phyloP scores from a whole-genome alignment of 2,797 vertebrate genomes.

The Adrianichthys oophorus region DNA sequence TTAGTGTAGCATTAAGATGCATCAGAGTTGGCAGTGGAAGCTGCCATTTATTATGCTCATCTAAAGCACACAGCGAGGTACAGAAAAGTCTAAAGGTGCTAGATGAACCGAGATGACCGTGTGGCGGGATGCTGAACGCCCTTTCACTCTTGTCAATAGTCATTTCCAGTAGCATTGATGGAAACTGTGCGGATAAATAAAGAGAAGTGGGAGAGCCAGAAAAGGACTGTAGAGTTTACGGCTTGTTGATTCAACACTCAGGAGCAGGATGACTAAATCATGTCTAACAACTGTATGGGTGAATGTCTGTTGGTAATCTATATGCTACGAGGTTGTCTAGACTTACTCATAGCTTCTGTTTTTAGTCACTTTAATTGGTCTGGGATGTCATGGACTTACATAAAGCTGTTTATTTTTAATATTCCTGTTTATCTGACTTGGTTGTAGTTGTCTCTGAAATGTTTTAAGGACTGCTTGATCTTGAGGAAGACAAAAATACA shows the following conservation, averaged over 20 bases:
- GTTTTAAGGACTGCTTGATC: constrained; percentile 40
- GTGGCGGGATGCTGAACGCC: constrained; percentile 37
- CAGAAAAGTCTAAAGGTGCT: constrained; percentile 26
- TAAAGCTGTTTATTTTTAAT: constrained; percentile 63
- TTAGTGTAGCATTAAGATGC: constrained; percentile 58
- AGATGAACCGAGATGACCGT: constrained; percentile 34
- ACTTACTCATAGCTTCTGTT: constrained; percentile 71
- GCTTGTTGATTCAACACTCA: constrained; percentile 70
- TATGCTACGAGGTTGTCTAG: constrained; percentile 52
- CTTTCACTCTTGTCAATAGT: constrained; percentile 58
- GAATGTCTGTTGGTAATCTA: constrained; percentile 67
- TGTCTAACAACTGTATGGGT: constrained; percentile 61
- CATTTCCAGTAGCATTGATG: constrained; percentile 54
- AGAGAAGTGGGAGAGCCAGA: constrained; percentile 12
- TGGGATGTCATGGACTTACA: constrained; percentile 39
- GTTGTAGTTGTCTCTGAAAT: constrained; percentile 52
- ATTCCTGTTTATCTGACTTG: constrained; percentile 29
- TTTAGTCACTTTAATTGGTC: constrained; percentile 55
- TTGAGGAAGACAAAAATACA: constrained; percentile 32
- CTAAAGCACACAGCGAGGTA: constrained; percentile 14
- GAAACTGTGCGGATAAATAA: constrained; percentile 58
- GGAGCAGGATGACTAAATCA: constrained; percentile 60
- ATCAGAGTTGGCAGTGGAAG: constrained; percentile 34
- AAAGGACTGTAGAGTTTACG: constrained; percentile 52
- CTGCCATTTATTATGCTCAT: constrained; percentile 17